These are phyloP conservation scores for Drosophila nigromelanica DNA, from an alignment of 1,140 invertebrate genomes.

Conservation along the genomic window DNA sequence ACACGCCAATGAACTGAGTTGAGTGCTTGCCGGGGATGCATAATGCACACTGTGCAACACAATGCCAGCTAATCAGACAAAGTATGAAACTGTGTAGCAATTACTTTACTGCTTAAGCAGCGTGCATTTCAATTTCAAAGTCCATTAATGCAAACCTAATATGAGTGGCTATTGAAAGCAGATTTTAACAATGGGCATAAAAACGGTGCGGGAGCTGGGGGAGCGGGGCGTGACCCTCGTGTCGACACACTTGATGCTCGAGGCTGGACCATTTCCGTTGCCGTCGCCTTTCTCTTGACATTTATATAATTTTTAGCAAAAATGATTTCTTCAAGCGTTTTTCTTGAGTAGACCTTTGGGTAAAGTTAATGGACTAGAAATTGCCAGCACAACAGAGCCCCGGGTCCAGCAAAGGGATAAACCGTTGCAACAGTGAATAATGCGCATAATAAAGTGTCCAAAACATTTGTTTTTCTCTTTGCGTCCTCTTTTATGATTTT, in stretches of 20 bases:
- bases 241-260: slow-evolving; percentile 14
- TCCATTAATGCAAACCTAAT: slow-evolving; percentile 31
- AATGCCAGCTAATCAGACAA: slow-evolving; percentile 38
- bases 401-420: slow-evolving; percentile 66
- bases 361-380: slow-evolving; percentile 83
- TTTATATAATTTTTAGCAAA: slow-evolving; percentile 58
- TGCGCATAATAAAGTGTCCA: slow-evolving; percentile 82
- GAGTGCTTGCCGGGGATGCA: slow-evolving; percentile 26
- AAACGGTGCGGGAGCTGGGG: not conserved
- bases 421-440: slow-evolving; percentile 81
- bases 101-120: slow-evolving; percentile 1
- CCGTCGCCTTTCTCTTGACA: slow-evolving; percentile 43
- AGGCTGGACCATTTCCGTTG: slow-evolving; percentile 31
- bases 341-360: slow-evolving; percentile 79
- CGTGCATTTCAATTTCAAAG: slow-evolving; percentile 21
- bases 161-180: slow-evolving; percentile 26
- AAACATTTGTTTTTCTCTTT: slow-evolving; percentile 73
- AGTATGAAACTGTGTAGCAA: not conserved
- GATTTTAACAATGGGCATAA: slow-evolving; percentile 16
- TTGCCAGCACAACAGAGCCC: slow-evolving; percentile 50
- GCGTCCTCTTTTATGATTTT: slow-evolving; percentile 22
- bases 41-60: slow-evolving; percentile 22
- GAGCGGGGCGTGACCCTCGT: not conserved
- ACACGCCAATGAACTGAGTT: slow-evolving; percentile 34
- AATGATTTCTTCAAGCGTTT: slow-evolving; percentile 75